These are phyloP conservation scores for Hypomecis punctinalis DNA, from an alignment of 2,888 invertebrate genomes.

Conservation along the genomic window DNA sequence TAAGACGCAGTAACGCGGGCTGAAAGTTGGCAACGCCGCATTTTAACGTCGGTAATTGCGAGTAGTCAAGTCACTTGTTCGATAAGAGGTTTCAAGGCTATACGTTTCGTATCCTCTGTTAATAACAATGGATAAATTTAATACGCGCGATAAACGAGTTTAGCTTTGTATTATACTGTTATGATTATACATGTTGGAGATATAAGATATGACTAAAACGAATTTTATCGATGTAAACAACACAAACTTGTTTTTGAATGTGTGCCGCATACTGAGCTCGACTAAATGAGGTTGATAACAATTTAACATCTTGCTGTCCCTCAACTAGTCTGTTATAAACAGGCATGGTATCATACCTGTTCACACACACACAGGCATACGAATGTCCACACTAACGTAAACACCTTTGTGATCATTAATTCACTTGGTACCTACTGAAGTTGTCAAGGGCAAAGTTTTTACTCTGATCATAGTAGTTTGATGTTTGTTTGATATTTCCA, in stretches of 20 bases:
- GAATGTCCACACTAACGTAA: slow-evolving; percentile 9
- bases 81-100: slow-evolving; percentile 84
- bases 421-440: not conserved
- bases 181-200: slow-evolving; percentile 48
- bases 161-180: slow-evolving; percentile 53
- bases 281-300: slow-evolving; percentile 24
- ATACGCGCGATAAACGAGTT: slow-evolving; percentile 59
- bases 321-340: slow-evolving; percentile 25
- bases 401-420: slow-evolving; percentile 12
- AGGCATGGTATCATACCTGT: slow-evolving; percentile 14
- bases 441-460: slow-evolving; percentile 20
- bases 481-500: not conserved
- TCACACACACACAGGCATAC: slow-evolving; percentile 9
- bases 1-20: slow-evolving; percentile 76
- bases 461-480: not conserved
- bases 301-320: slow-evolving; percentile 22
- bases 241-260: slow-evolving; percentile 20
- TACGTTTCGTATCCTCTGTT: slow-evolving; percentile 67
- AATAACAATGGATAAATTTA: slow-evolving; percentile 73
- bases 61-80: slow-evolving; percentile 74
- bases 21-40: slow-evolving; percentile 81
- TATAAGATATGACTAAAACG: slow-evolving; percentile 46
- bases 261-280: slow-evolving; percentile 8
- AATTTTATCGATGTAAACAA: slow-evolving; percentile 20
- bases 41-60: slow-evolving; percentile 59